phyloP scores from a whole-genome alignment of 1,140 invertebrate genomes.

The Mamestra configurata region DNA sequence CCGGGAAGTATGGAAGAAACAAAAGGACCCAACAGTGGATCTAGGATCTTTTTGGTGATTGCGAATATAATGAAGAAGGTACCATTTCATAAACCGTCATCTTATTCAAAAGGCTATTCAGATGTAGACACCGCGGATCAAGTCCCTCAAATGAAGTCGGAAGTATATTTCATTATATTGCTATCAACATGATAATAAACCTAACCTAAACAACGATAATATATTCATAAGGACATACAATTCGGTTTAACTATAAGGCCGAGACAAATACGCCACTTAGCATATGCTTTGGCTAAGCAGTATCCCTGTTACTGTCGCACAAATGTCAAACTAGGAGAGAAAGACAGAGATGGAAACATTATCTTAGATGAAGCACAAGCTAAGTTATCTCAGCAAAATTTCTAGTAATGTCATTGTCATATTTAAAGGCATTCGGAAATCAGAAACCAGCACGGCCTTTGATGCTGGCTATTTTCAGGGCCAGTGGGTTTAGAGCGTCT shows the following conservation, averaged over 20 bases:
- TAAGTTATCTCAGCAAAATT: neutral
- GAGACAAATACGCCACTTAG: neutral
- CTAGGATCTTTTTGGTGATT: no score
- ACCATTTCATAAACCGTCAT: no score
- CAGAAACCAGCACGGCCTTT: slow-evolving; percentile 71
- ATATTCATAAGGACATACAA: neutral
- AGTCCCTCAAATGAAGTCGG: no score
- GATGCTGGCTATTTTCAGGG: slow-evolving; percentile 70
- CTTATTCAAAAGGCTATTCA: no score
- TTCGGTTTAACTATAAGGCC: neutral
- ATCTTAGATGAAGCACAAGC: no score
- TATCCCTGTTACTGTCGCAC: no score
- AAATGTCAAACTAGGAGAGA: no score
- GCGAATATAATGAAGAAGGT: no score
- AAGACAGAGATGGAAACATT: no score
- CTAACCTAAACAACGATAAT: neutral
- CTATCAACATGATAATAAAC: neutral
- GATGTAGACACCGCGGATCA: neutral
- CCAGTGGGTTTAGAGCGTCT: slow-evolving; percentile 59
- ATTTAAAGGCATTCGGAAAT: slow-evolving; percentile 26
- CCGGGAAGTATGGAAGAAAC: no score
- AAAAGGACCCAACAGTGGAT: no score
- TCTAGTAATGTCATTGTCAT: neutral
- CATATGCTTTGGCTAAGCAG: no score
- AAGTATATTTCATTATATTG: neutral